Conservation (phyloP, 1,140 invertebrate species). For the Leptoteleia sp. region DNA sequence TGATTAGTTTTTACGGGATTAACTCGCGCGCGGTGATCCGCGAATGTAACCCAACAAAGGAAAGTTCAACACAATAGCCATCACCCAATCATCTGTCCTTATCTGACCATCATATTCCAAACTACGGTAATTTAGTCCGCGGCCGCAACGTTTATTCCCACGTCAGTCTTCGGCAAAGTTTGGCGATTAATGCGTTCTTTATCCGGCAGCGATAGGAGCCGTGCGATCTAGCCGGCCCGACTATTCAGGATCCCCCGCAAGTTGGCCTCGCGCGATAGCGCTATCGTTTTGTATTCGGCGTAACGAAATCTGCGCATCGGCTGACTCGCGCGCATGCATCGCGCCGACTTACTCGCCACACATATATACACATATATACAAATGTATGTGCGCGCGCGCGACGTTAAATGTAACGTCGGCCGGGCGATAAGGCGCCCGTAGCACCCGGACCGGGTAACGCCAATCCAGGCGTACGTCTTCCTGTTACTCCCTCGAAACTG, state of each 20-base stretch:
- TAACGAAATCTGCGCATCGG: constrained; percentile 10
- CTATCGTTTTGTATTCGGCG: constrained; percentile 47
- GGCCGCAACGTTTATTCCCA: constrained; percentile 31
- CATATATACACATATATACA: too few species aligned
- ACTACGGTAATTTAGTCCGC: constrained; percentile 44
- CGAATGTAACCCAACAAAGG: constrained; percentile 11
- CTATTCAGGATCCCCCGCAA: constrained; percentile 23
- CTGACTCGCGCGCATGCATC: constrained; percentile 14
- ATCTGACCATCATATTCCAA: constrained; percentile 44
- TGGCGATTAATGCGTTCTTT: constrained; percentile 53
- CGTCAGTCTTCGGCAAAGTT: constrained; percentile 52
- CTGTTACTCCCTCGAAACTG: constrained; percentile 18
- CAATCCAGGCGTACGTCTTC: constrained; percentile 37
- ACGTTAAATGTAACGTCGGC: constrained; percentile 11
- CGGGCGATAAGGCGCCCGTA: constrained; percentile 22
- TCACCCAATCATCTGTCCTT: constrained; percentile 27
- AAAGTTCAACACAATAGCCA: constrained; percentile 35
- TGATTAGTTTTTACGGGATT: too few species aligned
- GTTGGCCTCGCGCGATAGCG: constrained; percentile 42
- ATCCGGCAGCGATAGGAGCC: constrained; percentile 30
- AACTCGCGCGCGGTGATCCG: too few species aligned
- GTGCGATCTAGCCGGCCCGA: constrained; percentile 18
- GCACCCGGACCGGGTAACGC: constrained; percentile 8
- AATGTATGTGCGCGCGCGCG: too few species aligned
- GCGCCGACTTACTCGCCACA: constrained; percentile 10